Base-by-base conservation (phyloP, 2,797 vertebrate genomes). In the Ptychobarbus kaznakovi region DNA sequence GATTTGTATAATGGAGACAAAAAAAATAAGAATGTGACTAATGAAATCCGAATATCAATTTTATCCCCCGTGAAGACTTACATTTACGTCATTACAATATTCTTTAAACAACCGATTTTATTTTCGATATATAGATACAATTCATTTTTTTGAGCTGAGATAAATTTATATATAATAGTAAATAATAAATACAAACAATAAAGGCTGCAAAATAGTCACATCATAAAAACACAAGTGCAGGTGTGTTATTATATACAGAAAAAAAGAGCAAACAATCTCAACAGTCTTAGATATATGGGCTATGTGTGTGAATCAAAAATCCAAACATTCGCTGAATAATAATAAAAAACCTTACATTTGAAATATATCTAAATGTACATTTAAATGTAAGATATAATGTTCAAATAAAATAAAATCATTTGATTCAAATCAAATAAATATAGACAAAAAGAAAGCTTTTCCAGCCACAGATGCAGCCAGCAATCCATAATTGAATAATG, bases 351-450 rank as follows among this genome's bases (percentile, higher is more conserved):
- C 6, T n/a, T 61, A n/a, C 2, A 81, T 70, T 40, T 82, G 3
- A 73, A 65, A 28, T 42, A 20, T 42, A 76, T 75, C 28, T 20
- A 40, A 76, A 51, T 51, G 11, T 18, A 77, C 3, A 12, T 28
- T 28, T 28, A n/a, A 44, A 42, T 44, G 1, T 15, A 72, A 70
- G 25, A n/a, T 35, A 63, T 7, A 82, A 35, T 15, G 25, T 32
- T 32, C 32, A 32, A 32, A 32, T 32, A 32, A 32, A 32, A 32
- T 32, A 32, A 32, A 32, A 32, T 32, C 2, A 32, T 32, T 32
- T 32, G 32, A 78, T 84, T 79, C 51, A 70, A 75, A 84, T 78
- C 75, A 70, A 84, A 84, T 78, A 70, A 79, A 78, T 32, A 44
- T 20, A 84, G 35, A 69, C 58, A 66, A 38, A 58, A 53, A 18